A percentile compares a stretch with the other conserved stretches of the same genome.
These are phyloP conservation scores for Lasioglossum baleicum DNA, from an alignment of 1,140 invertebrate genomes.

Conservation along the genomic window DNA sequence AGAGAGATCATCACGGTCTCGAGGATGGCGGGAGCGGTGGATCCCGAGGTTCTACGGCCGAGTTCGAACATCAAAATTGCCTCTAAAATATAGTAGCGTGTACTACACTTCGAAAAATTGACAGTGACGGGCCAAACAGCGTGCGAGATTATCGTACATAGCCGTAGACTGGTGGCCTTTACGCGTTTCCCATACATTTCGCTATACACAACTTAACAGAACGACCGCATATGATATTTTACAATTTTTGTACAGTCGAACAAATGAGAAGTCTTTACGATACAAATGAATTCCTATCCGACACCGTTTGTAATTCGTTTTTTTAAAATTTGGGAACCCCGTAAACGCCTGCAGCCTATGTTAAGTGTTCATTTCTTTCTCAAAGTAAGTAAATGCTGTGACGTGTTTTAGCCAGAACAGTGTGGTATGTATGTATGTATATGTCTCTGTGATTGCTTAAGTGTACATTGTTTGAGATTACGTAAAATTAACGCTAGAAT, in stretches of 20 bases:
- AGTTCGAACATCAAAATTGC: slow-evolving; percentile 61
- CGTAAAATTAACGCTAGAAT: slow-evolving; percentile 45
- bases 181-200: too few species aligned
- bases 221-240: too few species aligned
- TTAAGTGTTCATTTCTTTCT: slow-evolving; percentile 20
- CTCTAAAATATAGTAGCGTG: slow-evolving; percentile 70
- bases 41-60: slow-evolving; percentile 17
- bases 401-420: slow-evolving; percentile 7
- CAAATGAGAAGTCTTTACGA: too few species aligned
- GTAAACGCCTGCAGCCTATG: too few species aligned
- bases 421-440: neutral
- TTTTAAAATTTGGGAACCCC: too few species aligned
- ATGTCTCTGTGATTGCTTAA: too few species aligned
- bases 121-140: slow-evolving; percentile 69
- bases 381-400: slow-evolving; percentile 41
- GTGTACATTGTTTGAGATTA: slow-evolving; percentile 15
- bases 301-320: too few species aligned
- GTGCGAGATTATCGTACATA: slow-evolving; percentile 47
- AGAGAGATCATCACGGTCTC: slow-evolving; percentile 51
- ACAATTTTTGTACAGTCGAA: too few species aligned
- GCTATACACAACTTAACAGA: too few species aligned
- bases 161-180: neutral
- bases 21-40: slow-evolving; percentile 50
- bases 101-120: slow-evolving; percentile 68
- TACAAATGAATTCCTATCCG: too few species aligned